Evolutionary conservation across 35 echinoderm and acorn worm genomes (phyloP).

Genomic region (Ophiothrix spiculata): DNA sequence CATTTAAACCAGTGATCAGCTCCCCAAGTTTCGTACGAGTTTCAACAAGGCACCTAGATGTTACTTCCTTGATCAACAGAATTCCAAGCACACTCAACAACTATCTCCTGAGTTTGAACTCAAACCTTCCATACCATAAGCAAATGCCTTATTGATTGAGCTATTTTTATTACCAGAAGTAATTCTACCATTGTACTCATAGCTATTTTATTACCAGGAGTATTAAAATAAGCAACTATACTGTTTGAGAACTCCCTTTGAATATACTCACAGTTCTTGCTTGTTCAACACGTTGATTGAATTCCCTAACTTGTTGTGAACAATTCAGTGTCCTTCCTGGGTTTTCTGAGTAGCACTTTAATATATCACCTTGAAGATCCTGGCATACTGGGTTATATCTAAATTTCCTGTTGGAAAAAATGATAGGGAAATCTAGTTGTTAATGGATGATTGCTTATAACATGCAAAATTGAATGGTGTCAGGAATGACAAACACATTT

Average conservation of each 20-base stretch:
- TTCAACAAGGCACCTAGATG: no score
- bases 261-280: conserved; percentile 77
- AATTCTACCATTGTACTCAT: not conserved
- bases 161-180: not conserved
- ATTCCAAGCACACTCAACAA: no score
- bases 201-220: not conserved
- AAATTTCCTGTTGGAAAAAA: conserved; percentile 50
- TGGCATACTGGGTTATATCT: conserved; percentile 76
- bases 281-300: conserved; percentile 81
- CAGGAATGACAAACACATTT: no score
- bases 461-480: no score
- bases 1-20: no score
- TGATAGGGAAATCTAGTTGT: not conserved
- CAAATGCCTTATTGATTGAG: no score
- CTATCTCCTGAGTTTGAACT: no score
- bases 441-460: not conserved
- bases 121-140: no score
- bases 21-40: no score
- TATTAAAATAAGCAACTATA: not conserved
- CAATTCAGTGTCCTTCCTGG: conserved; percentile 70
- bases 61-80: no score
- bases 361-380: conserved; percentile 66
- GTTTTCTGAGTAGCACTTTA: conserved; percentile 76
- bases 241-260: not conserved
- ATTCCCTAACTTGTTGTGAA: conserved; percentile 83